Conservation (phyloP, 2,888 invertebrate genomes). For the Incurvaria masculella region DNA sequence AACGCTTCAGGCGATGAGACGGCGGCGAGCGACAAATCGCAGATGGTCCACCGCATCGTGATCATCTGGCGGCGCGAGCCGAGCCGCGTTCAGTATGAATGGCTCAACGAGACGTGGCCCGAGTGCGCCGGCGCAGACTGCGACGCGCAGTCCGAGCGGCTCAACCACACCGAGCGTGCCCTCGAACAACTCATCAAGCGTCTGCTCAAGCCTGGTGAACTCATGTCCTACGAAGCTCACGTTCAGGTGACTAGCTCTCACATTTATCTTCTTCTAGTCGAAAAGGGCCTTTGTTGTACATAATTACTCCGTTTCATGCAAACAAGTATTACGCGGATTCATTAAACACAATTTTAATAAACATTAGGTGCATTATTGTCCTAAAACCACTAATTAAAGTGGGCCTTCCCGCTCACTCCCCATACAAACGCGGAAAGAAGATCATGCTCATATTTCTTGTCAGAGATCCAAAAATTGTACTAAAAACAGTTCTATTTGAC, state of each 20-base stretch:
- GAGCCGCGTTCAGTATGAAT: constrained; percentile 86
- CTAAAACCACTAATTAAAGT: too few species aligned
- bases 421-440: too few species aligned
- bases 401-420: too few species aligned
- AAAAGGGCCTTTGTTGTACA: too few species aligned
- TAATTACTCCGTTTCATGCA: too few species aligned
- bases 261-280: background rate
- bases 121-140: constrained; percentile 49
- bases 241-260: constrained; percentile 57
- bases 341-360: too few species aligned
- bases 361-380: too few species aligned
- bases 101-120: constrained; percentile 74
- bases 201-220: constrained; percentile 69
- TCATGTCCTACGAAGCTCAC: constrained; percentile 72
- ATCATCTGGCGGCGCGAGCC: constrained; percentile 88
- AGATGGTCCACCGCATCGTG: constrained; percentile 70
- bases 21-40: constrained; percentile 45
- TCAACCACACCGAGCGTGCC: constrained; percentile 70
- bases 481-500: background rate
- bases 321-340: too few species aligned
- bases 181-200: constrained; percentile 70
- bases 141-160: constrained; percentile 29
- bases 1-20: background rate
- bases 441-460: too few species aligned
- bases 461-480: too few species aligned